Conservation (phyloP, 2,888 invertebrate species). For the Zele albiditarsus region DNA sequence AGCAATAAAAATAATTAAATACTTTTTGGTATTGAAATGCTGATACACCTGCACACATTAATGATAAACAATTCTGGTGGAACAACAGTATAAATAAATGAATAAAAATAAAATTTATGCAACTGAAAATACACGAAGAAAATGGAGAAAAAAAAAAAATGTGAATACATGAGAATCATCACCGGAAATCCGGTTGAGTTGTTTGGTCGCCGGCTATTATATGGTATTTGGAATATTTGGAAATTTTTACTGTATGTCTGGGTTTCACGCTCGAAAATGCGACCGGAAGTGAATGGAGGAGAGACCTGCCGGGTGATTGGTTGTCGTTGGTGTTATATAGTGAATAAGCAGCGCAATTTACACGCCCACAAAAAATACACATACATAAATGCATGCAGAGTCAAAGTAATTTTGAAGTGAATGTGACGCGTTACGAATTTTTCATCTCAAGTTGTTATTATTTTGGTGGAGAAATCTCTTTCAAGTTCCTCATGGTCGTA, state of each 20-base stretch:
- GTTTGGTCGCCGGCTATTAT: slow-evolving; percentile 10
- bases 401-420: slow-evolving; percentile 1
- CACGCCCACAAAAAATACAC: background rate
- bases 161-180: slow-evolving; percentile 2
- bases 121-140: background rate
- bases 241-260: slow-evolving; percentile 15
- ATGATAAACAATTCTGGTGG: background rate
- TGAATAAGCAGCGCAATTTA: slow-evolving; percentile 3
- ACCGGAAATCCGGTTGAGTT: slow-evolving; percentile 33
- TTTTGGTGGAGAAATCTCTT: slow-evolving; percentile 7
- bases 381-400: background rate
- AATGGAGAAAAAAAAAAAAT: slow-evolving; percentile 11
- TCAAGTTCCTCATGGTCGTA: slow-evolving; percentile 1
- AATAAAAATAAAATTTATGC: background rate
- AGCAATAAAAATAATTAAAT: background rate
- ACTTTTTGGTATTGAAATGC: background rate
- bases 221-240: slow-evolving; percentile 32
- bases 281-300: slow-evolving; percentile 16
- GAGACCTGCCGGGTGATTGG: background rate
- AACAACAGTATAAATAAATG: background rate
- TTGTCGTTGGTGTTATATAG: background rate
- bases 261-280: slow-evolving; percentile 27
- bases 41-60: background rate
- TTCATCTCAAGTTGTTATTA: background rate
- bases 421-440: slow-evolving; percentile 2